These are phyloP conservation scores for Formica selysi DNA, from an alignment of 1,140 invertebrate species.

Conservation along the genomic window DNA sequence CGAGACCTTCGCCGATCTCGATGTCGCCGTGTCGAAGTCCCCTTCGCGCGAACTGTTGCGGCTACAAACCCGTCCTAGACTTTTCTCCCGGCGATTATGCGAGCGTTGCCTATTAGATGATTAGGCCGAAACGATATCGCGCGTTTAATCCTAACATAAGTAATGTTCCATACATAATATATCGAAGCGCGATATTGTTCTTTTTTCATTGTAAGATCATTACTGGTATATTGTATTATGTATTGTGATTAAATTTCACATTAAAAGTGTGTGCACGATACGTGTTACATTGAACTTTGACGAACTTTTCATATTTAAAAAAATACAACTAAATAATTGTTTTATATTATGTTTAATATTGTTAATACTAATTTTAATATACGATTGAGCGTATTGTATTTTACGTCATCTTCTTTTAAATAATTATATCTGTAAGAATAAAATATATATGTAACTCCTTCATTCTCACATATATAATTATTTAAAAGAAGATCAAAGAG, in stretches of 20 bases:
- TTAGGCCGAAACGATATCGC: background rate
- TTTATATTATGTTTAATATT: too few relatives aligned
- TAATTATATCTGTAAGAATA: background rate
- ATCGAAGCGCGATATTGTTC: background rate
- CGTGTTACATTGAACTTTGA: too few relatives aligned
- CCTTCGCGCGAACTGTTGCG: background rate
- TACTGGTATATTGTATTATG: too few relatives aligned
- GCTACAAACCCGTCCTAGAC: background rate
- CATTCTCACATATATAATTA: background rate
- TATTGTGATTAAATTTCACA: background rate
- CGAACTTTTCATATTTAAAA: background rate
- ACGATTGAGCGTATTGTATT: background rate
- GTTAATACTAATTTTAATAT: too few relatives aligned
- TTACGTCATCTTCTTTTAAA: background rate
- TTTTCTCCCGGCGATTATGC: slow-evolving; percentile 11
- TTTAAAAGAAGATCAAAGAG: background rate
- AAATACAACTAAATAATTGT: background rate
- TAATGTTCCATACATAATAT: background rate
- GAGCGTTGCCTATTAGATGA: background rate
- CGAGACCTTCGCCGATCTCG: slow-evolving; percentile 33
- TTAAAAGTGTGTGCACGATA: background rate
- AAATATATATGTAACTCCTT: too few relatives aligned
- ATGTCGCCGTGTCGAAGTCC: slow-evolving; percentile 12
- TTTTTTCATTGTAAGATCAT: background rate
- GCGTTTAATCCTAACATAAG: background rate